These are phyloP conservation scores for Drosophila greeni DNA, from an alignment of 2,888 invertebrate genomes.

Conservation along the genomic window DNA sequence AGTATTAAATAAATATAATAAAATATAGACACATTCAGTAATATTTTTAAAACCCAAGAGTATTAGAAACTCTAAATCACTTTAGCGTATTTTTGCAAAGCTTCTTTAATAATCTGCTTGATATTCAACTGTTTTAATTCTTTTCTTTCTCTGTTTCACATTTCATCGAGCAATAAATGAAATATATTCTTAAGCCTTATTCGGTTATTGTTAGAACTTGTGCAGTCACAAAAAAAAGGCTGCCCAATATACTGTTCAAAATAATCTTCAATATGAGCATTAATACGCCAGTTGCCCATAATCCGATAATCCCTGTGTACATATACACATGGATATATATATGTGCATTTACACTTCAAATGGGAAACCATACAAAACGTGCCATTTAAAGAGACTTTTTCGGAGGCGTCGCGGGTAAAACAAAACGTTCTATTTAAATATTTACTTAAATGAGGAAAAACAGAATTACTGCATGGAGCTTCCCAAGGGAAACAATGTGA, in stretches of 20 bases:
- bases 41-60: neutral
- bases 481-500: slow-evolving; percentile 20
- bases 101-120: neutral
- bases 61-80: neutral
- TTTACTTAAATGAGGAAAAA: slow-evolving; percentile 32
- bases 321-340: slow-evolving; percentile 1
- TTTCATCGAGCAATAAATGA: slow-evolving; percentile 16
- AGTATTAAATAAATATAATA: neutral
- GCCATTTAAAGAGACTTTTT: slow-evolving; percentile 22
- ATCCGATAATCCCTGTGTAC: slow-evolving; percentile 30
- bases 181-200: slow-evolving; percentile 3
- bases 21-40: no score
- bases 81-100: neutral
- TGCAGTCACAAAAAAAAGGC: neutral
- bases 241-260: slow-evolving; percentile 9
- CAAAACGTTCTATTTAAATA: slow-evolving; percentile 22
- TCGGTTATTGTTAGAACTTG: slow-evolving; percentile 17
- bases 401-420: slow-evolving; percentile 1
- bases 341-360: slow-evolving; percentile 2
- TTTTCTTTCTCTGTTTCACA: neutral
- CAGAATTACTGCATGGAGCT: slow-evolving; percentile 23
- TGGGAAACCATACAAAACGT: slow-evolving; percentile 9
- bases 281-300: slow-evolving; percentile 25
- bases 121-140: neutral
- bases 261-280: slow-evolving; percentile 23